Percentiles rank a stretch among this genome's conserved stretches.
Conservation (phyloP, 2,888 invertebrate species). For the Oscheius onirici region DNA sequence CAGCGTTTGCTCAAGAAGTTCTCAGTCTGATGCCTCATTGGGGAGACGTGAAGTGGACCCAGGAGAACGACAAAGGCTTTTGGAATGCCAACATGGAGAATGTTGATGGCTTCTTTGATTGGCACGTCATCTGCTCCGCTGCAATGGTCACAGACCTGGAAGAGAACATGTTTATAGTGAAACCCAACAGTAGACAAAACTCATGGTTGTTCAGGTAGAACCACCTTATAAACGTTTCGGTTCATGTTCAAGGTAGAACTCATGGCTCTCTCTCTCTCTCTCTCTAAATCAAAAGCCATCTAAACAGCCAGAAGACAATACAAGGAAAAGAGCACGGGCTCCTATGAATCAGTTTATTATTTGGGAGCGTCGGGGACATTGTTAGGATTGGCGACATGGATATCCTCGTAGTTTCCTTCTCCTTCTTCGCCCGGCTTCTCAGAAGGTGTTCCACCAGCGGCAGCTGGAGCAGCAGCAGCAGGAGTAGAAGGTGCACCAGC, state of each 20-base stretch:
- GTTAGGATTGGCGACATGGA: neutral
- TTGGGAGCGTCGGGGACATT: neutral
- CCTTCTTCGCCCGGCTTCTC: neutral
- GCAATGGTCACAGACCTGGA: slow-evolving; percentile 61
- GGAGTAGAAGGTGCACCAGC: neutral
- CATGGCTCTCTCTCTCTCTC: no score
- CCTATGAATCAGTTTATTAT: neutral
- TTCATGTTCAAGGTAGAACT: no score
- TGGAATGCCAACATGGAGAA: slow-evolving; percentile 61
- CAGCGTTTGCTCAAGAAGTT: slow-evolving; percentile 61
- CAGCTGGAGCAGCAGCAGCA: neutral
- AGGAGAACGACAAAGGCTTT: slow-evolving; percentile 67
- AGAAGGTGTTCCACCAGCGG: neutral
- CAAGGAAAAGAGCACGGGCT: no score
- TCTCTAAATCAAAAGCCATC: no score
- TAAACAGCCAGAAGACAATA: no score
- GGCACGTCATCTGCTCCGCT: slow-evolving; percentile 55
- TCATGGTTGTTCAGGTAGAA: no score
- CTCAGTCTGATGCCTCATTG: slow-evolving; percentile 55
- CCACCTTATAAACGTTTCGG: no score
- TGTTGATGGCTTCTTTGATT: slow-evolving; percentile 57
- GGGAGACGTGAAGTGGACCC: slow-evolving; percentile 68
- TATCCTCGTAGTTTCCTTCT: slow-evolving; percentile 5
- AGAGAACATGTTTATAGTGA: no score
- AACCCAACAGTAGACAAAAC: no score